These are phyloP conservation scores for Nyleta sp. DNA, from an alignment of 2,888 invertebrate species.

Conservation along the genomic window DNA sequence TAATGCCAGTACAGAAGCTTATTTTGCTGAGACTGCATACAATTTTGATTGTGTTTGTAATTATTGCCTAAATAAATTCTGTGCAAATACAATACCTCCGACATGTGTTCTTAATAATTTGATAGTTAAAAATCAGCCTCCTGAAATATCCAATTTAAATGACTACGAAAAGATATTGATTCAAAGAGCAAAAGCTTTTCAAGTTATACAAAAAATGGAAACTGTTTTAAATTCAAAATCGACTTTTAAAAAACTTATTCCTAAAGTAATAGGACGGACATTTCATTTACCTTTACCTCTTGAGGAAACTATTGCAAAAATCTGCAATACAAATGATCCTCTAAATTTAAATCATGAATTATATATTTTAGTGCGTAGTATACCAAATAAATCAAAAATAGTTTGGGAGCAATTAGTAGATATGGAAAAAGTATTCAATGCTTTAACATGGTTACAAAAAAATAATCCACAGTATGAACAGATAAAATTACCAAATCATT, in stretches of 20 bases:
- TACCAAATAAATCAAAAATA: slow-evolving; percentile 67
- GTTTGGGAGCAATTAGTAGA: slow-evolving; percentile 65
- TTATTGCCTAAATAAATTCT: slow-evolving; percentile 61
- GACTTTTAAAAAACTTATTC: slow-evolving; percentile 68
- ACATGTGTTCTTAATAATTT: slow-evolving; percentile 71
- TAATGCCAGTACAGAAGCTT: background rate
- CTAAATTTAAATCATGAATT: slow-evolving; percentile 72
- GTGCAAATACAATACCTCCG: slow-evolving; percentile 66
- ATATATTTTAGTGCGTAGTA: slow-evolving; percentile 72
- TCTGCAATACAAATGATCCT: slow-evolving; percentile 69
- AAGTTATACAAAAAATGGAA: slow-evolving; percentile 72
- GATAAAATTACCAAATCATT: slow-evolving; percentile 66
- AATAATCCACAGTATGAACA: slow-evolving; percentile 71
- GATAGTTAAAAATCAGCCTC: slow-evolving; percentile 51
- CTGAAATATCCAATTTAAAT: slow-evolving; percentile 67
- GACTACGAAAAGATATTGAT: slow-evolving; percentile 70
- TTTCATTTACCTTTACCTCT: slow-evolving; percentile 9
- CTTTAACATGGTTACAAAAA: slow-evolving; percentile 70
- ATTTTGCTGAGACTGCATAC: background rate
- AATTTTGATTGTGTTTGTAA: slow-evolving; percentile 37
- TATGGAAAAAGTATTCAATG: slow-evolving; percentile 71
- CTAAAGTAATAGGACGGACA: slow-evolving; percentile 68
- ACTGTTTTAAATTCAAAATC: slow-evolving; percentile 70
- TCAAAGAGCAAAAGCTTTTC: slow-evolving; percentile 76
- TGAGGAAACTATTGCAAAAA: slow-evolving; percentile 59